Evolutionary conservation across 2,797 vertebrate species (phyloP).

Genomic region (Austrolebias charrua): DNA sequence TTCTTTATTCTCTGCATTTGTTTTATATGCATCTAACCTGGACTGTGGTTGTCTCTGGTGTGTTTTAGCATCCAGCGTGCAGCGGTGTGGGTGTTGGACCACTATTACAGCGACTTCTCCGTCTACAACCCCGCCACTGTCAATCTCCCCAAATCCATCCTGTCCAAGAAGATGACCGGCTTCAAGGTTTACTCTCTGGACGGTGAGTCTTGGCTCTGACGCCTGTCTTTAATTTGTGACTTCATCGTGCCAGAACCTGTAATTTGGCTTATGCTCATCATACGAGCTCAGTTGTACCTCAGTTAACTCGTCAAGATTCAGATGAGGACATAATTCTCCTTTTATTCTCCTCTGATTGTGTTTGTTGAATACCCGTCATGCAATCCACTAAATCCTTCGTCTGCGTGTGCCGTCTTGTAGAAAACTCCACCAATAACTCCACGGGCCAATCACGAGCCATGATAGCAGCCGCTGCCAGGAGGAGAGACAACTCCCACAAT

Average conservation of each 20-base stretch:
- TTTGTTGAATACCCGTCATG: constrained; percentile 15
- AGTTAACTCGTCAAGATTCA: background rate
- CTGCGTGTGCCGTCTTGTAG: constrained; percentile 55
- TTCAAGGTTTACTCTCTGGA: constrained; percentile 96
- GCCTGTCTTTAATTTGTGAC: too few relatives aligned
- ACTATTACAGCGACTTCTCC: constrained; percentile 94
- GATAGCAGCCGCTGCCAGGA: constrained; percentile 87
- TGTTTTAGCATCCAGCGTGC: constrained; percentile 90
- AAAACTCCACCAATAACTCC: constrained; percentile 89
- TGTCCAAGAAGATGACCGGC: constrained; percentile 96
- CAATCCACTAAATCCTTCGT: background rate
- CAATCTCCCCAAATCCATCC: constrained; percentile 95
- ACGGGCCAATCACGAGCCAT: constrained; percentile 87
- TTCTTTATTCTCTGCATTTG: background rate
- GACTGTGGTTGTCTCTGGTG: background rate
- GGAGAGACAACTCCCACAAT: constrained; percentile 91
- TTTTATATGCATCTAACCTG: background rate
- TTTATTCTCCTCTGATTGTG: background rate
- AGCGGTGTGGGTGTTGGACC: constrained; percentile 94
- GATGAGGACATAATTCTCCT: background rate
- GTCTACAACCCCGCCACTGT: constrained; percentile 96
- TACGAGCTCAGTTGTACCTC: background rate
- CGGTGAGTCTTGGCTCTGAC: constrained; percentile 43
- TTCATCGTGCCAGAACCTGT: too few relatives aligned
- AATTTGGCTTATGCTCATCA: background rate